phyloP scores from a whole-genome alignment of 2,888 invertebrate species.

The Brachypalpus laphriformis region DNA sequence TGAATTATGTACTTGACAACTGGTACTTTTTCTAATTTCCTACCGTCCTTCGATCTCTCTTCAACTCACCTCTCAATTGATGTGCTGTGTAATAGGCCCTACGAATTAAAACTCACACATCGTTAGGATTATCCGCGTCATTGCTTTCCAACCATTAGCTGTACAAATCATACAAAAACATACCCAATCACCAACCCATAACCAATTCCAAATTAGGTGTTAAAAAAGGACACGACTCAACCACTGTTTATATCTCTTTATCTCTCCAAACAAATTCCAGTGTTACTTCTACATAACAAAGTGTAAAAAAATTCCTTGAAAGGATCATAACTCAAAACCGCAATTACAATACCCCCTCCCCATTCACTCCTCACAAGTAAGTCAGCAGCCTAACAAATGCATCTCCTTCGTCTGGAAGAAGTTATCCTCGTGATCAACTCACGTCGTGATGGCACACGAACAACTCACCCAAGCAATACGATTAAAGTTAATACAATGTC shows the following conservation, averaged over 20 bases:
- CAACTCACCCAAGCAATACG: neutral
- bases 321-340: constrained; percentile 11
- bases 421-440: constrained; percentile 50
- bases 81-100: too few species aligned
- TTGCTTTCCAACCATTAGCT: too few species aligned
- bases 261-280: neutral
- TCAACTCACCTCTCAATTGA: too few species aligned
- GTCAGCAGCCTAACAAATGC: neutral
- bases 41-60: too few species aligned
- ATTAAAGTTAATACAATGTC: neutral
- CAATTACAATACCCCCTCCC: constrained; percentile 19
- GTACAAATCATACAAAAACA: too few species aligned
- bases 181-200: neutral
- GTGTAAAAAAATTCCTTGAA: neutral
- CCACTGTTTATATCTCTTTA: neutral
- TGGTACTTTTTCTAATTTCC: too few species aligned
- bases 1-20: too few species aligned
- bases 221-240: neutral
- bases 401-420: constrained; percentile 25
- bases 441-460: constrained; percentile 29
- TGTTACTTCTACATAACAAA: neutral
- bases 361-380: constrained; percentile 15
- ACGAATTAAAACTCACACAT: too few species aligned
- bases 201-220: neutral
- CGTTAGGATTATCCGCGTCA: too few species aligned